Evolutionary conservation across 2,113 vertebrate species (phyloP), one percentile per base, ranked within the genome.

Genomic region (Cavia aperea): DNA sequence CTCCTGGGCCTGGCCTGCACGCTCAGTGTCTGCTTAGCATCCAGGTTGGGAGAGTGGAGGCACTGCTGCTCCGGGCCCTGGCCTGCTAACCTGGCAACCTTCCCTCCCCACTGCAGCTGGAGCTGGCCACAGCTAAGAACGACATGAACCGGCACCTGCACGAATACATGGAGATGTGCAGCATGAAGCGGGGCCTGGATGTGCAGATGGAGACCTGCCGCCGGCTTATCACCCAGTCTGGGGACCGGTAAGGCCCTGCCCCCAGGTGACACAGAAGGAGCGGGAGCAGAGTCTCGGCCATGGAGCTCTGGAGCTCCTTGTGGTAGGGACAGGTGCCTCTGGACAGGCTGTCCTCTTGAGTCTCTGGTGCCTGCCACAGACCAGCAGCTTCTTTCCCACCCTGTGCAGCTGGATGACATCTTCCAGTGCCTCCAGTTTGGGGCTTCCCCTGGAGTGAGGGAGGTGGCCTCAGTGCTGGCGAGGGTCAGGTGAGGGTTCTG

Each of bases 161-260:
- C 0, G 99, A 99, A 96, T 99, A 99, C 97, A 99, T 99, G 99
- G 99, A 99, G 95, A 99, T 99, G 99, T 99, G 99, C 95, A 99
- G 99, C 81, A 99, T 99, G 99, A 99, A 99, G 96, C 97, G 99
- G 62, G 99, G 99, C 49, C 97, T 99, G 96, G 99, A 99, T 0
- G 99, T 99, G 89, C 99, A 99, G 97, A 99, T 99, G 99, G 99
- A 99, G 98, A 99, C 99, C 10, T 99, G 99, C 96, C 98, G 99
- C 91, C 97, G 99, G 88, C 98, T 99, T 93, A 99, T 99, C 97
- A 99, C 98, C 16, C 99, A 99, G 97, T 99, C 98, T 4, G 99
- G 98, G 93, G 98, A 99, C 96, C 98, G 98, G 99, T 99, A 87
- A 95, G 96, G 8, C 70, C 23, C 19, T 36, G 46, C 81, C 36